Base-by-base conservation (phyloP, 2,113 vertebrate genomes). In the Ammodramus savannarum region DNA sequence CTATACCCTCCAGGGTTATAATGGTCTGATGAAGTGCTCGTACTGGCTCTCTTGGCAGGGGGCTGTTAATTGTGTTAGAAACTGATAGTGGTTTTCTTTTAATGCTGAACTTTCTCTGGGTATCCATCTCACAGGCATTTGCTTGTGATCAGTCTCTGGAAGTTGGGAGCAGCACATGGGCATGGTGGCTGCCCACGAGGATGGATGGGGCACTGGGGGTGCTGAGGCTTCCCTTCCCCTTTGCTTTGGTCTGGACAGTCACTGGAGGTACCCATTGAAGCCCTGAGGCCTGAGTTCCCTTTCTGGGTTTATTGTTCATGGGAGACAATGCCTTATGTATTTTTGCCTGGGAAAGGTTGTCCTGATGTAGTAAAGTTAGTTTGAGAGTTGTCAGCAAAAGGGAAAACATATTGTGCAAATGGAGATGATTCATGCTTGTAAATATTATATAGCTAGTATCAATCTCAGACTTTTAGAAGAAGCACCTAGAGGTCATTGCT, bases 21-120 rank as follows among this genome's bases (percentile, higher is more conserved):
- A 96, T 63, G 85, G 94, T 62, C 95, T 96, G 97, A 97, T 95
- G 92, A 97, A 97, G 94, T 96, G 94, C 93, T 96, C 91, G 93
- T 84, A 90, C 77, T 97, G 97, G 93, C 89, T 97, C 61, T 83
- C 95, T 95, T 97, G 96, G 97, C 95, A 96, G 96, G 96, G 95
- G 95, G 83, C 94, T 97, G 95, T 96, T 97, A 97, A 97, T 97
- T 97, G 96, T 76, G 85, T 97, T 96, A 95, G 95, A 90, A 96
- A 96, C 90, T 89, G 96, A 96, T 96, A 96, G 87, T 88, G 76
- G 73, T n/a, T 97, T 97, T 90, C 87, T 66, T 94, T 90, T 95
- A 81, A 97, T 88, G 65, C 87, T 69, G 85, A 89, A 92, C 71
- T 94, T 97, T 94, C 90, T 77, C 65, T 22, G 59, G 81, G 75